Conservation (phyloP, 1,140 invertebrate genomes). For the Drosophila kanapiae region DNA sequence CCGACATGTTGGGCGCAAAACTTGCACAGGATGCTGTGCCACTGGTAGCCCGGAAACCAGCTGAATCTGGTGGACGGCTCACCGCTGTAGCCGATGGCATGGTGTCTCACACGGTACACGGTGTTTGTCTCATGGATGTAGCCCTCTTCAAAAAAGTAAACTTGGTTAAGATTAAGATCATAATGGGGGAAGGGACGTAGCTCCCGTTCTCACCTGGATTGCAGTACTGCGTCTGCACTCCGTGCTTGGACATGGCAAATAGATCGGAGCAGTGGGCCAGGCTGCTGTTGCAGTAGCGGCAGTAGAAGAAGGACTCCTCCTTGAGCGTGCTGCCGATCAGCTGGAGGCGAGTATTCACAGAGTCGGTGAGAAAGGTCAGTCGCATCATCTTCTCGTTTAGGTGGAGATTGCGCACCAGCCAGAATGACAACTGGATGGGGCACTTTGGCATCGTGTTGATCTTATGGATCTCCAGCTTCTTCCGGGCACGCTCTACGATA, state of each 20-base stretch:
- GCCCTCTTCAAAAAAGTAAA: conserved; percentile 86
- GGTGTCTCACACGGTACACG: conserved; percentile 87
- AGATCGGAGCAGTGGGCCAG: conserved; percentile 90
- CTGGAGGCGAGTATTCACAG: conserved; percentile 88
- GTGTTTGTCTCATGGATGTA: conserved; percentile 94
- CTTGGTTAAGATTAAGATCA: not conserved
- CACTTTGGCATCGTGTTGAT: conserved; percentile 87
- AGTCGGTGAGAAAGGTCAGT: conserved; percentile 89
- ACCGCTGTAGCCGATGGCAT: conserved; percentile 87
- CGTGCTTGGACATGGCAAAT: conserved; percentile 93
- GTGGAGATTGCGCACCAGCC: conserved; percentile 89
- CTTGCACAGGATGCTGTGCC: conserved; percentile 91
- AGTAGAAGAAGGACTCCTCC: conserved; percentile 87
- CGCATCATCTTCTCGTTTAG: conserved; percentile 87
- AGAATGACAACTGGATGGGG: conserved; percentile 90
- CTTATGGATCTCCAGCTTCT: conserved; percentile 76
- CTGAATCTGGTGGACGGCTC: conserved; percentile 89
- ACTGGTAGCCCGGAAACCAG: conserved; percentile 95
- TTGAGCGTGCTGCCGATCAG: conserved; percentile 88
- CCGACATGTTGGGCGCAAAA: conserved; percentile 90
- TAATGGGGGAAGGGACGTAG: too few species aligned
- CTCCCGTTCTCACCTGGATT: conserved; percentile 90
- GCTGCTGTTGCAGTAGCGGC: conserved; percentile 88
- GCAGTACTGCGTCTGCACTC: conserved; percentile 92
- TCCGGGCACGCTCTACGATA: conserved; percentile 85